These are phyloP conservation scores for Pseudorhombus dupliciocellatus DNA, from an alignment of 2,113 vertebrate species.

Conservation along the genomic window DNA sequence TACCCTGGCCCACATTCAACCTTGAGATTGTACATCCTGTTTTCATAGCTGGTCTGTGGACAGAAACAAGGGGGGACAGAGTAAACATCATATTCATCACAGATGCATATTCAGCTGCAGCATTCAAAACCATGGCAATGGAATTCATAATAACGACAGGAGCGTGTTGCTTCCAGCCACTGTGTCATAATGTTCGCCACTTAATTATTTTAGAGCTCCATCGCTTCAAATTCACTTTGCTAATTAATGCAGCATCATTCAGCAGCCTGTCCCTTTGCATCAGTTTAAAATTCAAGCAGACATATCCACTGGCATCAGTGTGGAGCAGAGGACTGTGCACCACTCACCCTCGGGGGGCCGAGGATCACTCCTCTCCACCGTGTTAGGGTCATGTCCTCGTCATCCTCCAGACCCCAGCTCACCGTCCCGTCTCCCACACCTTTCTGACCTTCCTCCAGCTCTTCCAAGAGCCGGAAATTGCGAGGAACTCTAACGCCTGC, in stretches of 20 bases:
- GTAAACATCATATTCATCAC: background rate
- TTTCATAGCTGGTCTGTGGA: slow-evolving; percentile 97
- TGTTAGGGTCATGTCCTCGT: slow-evolving; percentile 94
- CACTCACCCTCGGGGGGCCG: slow-evolving; percentile 92
- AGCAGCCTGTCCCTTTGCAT: background rate
- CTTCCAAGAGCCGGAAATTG: slow-evolving; percentile 98
- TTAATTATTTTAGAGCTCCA: background rate
- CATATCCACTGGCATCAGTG: background rate
- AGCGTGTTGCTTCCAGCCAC: slow-evolving; percentile 8
- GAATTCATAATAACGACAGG: background rate
- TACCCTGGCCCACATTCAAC: slow-evolving; percentile 99
- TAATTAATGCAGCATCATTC: background rate
- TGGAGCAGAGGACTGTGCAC: background rate
- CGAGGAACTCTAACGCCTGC: slow-evolving; percentile 95
- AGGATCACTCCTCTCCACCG: slow-evolving; percentile 96
- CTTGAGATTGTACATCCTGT: slow-evolving; percentile 99
- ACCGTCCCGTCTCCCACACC: slow-evolving; percentile 96
- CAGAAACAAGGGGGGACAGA: background rate
- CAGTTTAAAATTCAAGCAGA: background rate
- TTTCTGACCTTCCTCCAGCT: slow-evolving; percentile 97
- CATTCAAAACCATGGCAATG: background rate
- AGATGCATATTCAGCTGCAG: background rate
- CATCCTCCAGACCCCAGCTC: slow-evolving; percentile 98
- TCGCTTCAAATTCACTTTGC: background rate
- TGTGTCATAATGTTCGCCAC: background rate